Conservation (phyloP, 2,888 invertebrate genomes). For the Agonopterix alstromeriana region DNA sequence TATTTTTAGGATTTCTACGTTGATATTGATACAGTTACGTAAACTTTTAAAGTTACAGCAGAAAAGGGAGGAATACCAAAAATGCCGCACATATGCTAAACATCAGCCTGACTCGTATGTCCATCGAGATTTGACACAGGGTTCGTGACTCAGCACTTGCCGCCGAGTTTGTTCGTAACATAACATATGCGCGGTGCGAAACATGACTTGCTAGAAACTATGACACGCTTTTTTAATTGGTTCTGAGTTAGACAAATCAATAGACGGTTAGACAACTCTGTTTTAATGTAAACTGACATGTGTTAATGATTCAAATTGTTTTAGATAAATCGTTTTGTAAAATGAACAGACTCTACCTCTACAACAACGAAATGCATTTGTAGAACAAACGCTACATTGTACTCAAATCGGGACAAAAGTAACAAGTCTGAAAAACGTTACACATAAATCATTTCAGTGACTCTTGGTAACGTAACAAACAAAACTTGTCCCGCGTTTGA, state of each 20-base stretch:
- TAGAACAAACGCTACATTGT: no score
- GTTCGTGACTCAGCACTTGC: constrained; percentile 53
- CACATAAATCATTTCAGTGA: no score
- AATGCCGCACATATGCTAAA: constrained; percentile 50
- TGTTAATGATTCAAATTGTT: no score
- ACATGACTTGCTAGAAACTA: constrained; percentile 52
- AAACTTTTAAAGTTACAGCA: no score
- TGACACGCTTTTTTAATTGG: constrained; percentile 65
- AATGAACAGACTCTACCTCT: no score
- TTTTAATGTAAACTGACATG: not conserved
- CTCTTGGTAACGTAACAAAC: not conserved
- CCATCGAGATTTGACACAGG: constrained; percentile 71
- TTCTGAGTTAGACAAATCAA: constrained; percentile 55
- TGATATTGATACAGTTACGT: no score
- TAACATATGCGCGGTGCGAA: constrained; percentile 42
- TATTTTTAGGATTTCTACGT: no score
- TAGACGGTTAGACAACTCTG: constrained; percentile 11
- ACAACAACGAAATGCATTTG: no score
- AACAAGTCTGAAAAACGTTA: no score
- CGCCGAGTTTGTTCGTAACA: constrained; percentile 28
- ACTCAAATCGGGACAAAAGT: no score
- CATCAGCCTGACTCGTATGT: constrained; percentile 45
- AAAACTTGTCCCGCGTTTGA: no score
- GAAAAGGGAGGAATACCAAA: not conserved
- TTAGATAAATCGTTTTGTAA: no score